Evolutionary conservation across 1,140 invertebrate genomes (phyloP), one percentile per base, ranked within the genome.

Genomic region (Temnothorax curvispinosus): DNA sequence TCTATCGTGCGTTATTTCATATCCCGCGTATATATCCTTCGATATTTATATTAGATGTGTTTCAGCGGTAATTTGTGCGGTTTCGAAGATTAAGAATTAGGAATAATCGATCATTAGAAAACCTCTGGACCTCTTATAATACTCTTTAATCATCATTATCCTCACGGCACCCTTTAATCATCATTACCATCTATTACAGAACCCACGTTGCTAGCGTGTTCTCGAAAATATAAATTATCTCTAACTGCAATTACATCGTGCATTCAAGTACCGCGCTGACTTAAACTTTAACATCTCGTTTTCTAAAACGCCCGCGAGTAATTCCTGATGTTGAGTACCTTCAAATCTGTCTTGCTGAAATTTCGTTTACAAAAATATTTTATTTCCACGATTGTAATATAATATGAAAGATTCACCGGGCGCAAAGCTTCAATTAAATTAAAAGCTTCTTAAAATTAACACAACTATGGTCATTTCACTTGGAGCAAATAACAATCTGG

Each of bases 101-200:
- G 47, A 71, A 80, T 32, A 58, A 81, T 81, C 65, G 50, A 72
- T 81, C 78, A 81, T 81, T 81, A 72, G 50, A 56, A 32, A 27
- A 27, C 50, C 35, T 35, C 65, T 32, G 18, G 50, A 44, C n/a
- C 50, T 21, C 78, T 81, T 56, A 56, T 35, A 71, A 71, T 72
- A 81, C 50, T 78, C 76, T 78, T 78, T 65, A 78, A 78, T 78
- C 76, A 78, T 78, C 76, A 78, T 78, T 78, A 78, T 21, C 76
- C 27, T 47, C 13, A 18, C 41, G 13, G 35, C 13, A 81, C 32
- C 78, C 65, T 81, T 56, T 71, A 81, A 81, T 81, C 78, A 81
- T 81, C 78, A 72, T 81, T 81, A 81, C 52, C 50, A 72, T 81
- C 52, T 21, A 81, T 81, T 81, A 81, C 50, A 44, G 65, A 56